These are phyloP conservation scores for Leptestheria dahalacensis DNA, from an alignment of 1,140 invertebrate species.

Conservation along the genomic window DNA sequence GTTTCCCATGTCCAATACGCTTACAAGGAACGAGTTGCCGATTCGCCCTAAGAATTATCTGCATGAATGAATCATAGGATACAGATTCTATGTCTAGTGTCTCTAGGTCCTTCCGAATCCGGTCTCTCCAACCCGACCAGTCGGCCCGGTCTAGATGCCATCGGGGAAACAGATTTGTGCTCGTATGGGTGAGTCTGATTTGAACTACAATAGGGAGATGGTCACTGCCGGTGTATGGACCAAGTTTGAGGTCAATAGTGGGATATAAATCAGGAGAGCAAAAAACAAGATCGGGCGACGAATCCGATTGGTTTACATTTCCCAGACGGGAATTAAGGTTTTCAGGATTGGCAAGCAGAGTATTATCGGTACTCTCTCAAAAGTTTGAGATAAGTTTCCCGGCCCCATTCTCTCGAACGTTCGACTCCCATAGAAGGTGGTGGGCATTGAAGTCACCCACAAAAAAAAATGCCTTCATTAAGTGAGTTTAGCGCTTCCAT, in stretches of 20 bases:
- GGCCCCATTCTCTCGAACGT: background rate
- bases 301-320: background rate
- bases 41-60: background rate
- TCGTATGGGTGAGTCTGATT: background rate
- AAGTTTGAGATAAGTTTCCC: background rate
- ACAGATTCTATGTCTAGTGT: background rate
- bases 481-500: background rate
- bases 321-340: background rate
- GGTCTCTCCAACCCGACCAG: background rate
- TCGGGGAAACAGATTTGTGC: background rate
- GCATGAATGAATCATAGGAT: background rate
- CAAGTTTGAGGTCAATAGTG: background rate
- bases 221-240: slow-evolving; percentile 4
- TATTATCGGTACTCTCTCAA: background rate
- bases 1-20: background rate
- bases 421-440: background rate
- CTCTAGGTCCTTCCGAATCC: background rate
- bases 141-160: background rate
- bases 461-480: background rate
- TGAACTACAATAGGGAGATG: background rate
- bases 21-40: background rate
- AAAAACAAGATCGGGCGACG: background rate
- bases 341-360: background rate
- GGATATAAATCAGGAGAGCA: background rate
- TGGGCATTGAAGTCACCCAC: background rate